Base-by-base conservation (phyloP, 2,113 vertebrate species). In the Pterocles orientalis region DNA sequence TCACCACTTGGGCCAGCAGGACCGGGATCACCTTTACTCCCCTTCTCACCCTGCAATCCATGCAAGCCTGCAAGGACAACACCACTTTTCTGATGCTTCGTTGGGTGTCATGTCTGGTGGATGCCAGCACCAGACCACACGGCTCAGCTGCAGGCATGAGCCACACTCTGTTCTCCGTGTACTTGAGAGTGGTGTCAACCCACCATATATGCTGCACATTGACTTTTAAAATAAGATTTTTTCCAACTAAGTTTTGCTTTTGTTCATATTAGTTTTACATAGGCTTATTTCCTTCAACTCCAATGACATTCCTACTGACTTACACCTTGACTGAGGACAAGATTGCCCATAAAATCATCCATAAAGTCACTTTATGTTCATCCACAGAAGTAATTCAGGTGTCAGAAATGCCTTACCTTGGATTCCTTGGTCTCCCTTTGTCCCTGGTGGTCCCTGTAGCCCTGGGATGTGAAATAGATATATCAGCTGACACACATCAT, bases 351-450 rank as follows among this genome's bases (percentile, higher is more conserved):
- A 97, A 97, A 96, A 95, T 87, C 43, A 76, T n/a, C 70, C 85
- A 94, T 94, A 86, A 93, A 96, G 56, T 33, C 80, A 64, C 56
- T 86, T 94, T 84, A 95, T 81, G 73, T n/a, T 86, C 83, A 83
- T 48, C 56, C 71, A 70, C 34, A 90, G 82, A 60, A 77, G 34
- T 77, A 94, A 88, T 87, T 91, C 57, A 79, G 62, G 33, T 88
- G 79, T 82, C 81, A 95, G 71, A 83, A 94, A 86, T 92, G 66
- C 33, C 82, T 96, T 90, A 98, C 98, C 98, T 58, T 86, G 69
- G 10, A 95, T 68, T 94, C 98, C 98, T 84, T 31, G 95, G 34
- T 92, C 83, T 78, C 98, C 98, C 68, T 97, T 97, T n/a, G 50
- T 93, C 51, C 98, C 98, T 0, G 36, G 96, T 84, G 61, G 88